phyloP scores from a whole-genome alignment of 1,140 invertebrate genomes.

The Drosophila leontia region DNA sequence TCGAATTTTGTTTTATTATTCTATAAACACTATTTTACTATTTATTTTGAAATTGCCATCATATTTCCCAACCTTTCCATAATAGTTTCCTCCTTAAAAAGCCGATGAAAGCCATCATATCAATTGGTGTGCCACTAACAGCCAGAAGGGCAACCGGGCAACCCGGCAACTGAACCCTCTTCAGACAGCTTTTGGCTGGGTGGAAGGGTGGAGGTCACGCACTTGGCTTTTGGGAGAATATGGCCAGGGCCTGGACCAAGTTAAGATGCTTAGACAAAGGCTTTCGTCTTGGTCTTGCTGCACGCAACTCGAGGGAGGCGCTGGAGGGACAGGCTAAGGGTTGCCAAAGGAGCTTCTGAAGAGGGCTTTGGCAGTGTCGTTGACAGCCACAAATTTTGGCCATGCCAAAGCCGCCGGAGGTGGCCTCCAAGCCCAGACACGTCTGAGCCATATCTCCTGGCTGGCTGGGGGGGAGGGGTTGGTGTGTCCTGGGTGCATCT shows the following conservation, averaged over 20 bases:
- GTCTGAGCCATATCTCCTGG: constrained; percentile 11
- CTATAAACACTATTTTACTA: not conserved
- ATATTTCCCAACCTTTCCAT: not conserved
- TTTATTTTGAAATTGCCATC: not conserved
- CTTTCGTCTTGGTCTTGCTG: constrained; percentile 4
- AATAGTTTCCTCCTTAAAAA: constrained; percentile 1
- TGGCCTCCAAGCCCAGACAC: constrained; percentile 28
- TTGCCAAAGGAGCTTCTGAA: constrained; percentile 4
- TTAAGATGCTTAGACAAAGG: constrained; percentile 43
- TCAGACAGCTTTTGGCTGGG: constrained; percentile 15
- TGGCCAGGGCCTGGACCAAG: constrained; percentile 9
- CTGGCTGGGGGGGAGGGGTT: too few relatives aligned
- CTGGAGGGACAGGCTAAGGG: not conserved
- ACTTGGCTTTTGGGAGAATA: constrained; percentile 30
- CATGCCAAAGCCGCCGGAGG: constrained; percentile 26
- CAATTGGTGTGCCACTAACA: constrained; percentile 2
- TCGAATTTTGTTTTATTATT: not conserved
- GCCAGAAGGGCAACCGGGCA: not conserved
- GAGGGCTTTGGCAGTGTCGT: constrained; percentile 46
- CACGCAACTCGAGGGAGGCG: constrained; percentile 1
- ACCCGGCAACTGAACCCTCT: constrained; percentile 11
- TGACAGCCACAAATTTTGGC: constrained; percentile 72
- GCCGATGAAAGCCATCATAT: constrained; percentile 6
- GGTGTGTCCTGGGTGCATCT: constrained; percentile 20
- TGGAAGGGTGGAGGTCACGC: constrained; percentile 25